Conservation (phyloP, 2,888 invertebrate genomes). For the Synergus laeviventris region DNA sequence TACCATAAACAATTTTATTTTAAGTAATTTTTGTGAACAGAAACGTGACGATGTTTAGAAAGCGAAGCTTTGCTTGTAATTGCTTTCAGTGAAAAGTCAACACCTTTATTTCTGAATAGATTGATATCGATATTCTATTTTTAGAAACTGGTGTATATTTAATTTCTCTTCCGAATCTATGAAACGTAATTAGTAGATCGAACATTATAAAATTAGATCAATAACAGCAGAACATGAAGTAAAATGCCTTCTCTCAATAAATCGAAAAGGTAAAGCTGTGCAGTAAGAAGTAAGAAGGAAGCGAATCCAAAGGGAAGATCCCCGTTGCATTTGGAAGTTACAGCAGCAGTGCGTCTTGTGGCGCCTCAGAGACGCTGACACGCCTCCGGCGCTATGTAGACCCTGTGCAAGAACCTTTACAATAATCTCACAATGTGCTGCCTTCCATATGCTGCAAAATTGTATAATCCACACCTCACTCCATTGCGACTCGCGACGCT, state of each 20-base stretch:
- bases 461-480: conserved; percentile 64
- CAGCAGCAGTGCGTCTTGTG: conserved; percentile 68
- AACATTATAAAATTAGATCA: too few relatives aligned
- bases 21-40: too few relatives aligned
- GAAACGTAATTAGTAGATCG: too few relatives aligned
- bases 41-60: too few relatives aligned
- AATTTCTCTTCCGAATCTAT: too few relatives aligned
- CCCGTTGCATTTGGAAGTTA: conserved; percentile 52
- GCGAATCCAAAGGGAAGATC: conserved; percentile 34
- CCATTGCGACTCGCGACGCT: conserved; percentile 47
- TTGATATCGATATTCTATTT: too few relatives aligned
- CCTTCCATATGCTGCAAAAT: conserved; percentile 62
- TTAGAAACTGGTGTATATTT: too few relatives aligned
- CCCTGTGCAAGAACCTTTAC: conserved; percentile 40
- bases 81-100: too few relatives aligned
- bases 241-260: neutral
- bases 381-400: conserved; percentile 57
- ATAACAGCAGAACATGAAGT: neutral
- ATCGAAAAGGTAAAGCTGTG: neutral
- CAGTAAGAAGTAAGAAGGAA: conserved; percentile 4
- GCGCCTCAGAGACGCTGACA: conserved; percentile 71
- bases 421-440: conserved; percentile 17
- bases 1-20: too few relatives aligned
- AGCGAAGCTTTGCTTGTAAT: too few relatives aligned
- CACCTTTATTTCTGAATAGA: too few relatives aligned